Evolutionary conservation across 1,140 invertebrate species (phyloP).

Genomic region (Zaprionus capensis): DNA sequence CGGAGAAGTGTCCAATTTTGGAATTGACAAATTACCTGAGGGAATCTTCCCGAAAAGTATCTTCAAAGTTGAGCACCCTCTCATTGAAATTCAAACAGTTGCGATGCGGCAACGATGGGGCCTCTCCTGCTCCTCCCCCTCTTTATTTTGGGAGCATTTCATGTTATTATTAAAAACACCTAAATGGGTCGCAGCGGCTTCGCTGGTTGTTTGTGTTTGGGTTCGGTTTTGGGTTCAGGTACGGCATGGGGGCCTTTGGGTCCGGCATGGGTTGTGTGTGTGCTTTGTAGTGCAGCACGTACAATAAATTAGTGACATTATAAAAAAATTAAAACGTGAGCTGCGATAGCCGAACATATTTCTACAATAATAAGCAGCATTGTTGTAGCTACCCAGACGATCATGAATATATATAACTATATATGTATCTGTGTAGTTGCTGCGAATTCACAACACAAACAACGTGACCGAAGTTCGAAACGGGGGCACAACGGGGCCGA

Average conservation of each 20-base stretch:
- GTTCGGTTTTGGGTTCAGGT: not conserved
- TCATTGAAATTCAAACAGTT: constrained; percentile 68
- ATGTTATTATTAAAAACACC: constrained; percentile 78
- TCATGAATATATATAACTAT: not conserved
- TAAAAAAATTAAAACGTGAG: constrained; percentile 82
- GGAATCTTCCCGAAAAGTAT: constrained; percentile 42
- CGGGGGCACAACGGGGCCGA: not conserved
- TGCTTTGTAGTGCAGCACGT: constrained; percentile 79
- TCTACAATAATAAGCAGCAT: constrained; percentile 70
- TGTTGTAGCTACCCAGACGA: constrained; percentile 17
- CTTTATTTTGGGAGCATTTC: constrained; percentile 35
- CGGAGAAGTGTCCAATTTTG: constrained; percentile 44
- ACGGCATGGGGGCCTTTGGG: not conserved
- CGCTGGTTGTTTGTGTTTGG: not conserved
- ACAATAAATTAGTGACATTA: constrained; percentile 82
- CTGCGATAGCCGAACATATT: constrained; percentile 65
- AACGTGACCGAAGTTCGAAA: constrained; percentile 56
- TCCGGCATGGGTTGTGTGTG: constrained; percentile 33
- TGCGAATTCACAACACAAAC: constrained; percentile 73
- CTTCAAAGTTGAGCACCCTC: constrained; percentile 13
- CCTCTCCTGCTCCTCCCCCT: not conserved
- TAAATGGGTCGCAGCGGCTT: constrained; percentile 64
- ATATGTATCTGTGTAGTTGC: constrained; percentile 31
- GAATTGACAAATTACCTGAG: constrained; percentile 52
- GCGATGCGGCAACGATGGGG: constrained; percentile 15